Conservation (phyloP, 2,888 invertebrate genomes). For the Phengaris arion region DNA sequence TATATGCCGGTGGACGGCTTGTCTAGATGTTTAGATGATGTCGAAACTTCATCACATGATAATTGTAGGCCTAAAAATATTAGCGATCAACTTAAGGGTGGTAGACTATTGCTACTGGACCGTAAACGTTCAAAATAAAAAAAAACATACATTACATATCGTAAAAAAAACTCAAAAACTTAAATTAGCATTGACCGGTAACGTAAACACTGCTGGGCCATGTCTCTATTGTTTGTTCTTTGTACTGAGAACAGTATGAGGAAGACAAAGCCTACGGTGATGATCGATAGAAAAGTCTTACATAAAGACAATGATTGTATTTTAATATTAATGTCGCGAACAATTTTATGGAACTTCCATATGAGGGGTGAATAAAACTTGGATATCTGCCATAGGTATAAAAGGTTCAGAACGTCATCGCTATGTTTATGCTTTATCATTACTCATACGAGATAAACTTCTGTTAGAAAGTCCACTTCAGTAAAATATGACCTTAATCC, state of each 20-base stretch:
- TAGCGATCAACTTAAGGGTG: too few relatives aligned
- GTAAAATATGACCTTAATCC: neutral
- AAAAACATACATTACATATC: too few relatives aligned
- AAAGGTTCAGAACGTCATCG: neutral
- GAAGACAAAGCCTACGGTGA: too few relatives aligned
- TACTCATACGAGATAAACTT: neutral
- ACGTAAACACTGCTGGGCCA: too few relatives aligned
- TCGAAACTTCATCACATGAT: neutral
- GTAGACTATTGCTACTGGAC: too few relatives aligned
- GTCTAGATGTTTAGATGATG: neutral
- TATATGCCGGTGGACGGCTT: neutral
- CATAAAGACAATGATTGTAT: neutral
- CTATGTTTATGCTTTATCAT: neutral
- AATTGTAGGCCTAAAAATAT: too few relatives aligned
- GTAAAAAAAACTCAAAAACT: too few relatives aligned
- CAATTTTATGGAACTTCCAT: neutral
- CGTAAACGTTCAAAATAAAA: too few relatives aligned
- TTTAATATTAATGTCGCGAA: neutral
- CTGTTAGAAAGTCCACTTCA: neutral
- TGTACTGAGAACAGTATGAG: too few relatives aligned
- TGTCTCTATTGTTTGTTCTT: too few relatives aligned
- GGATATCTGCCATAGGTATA: neutral
- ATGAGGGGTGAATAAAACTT: slow-evolving; percentile 7
- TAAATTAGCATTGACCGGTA: too few relatives aligned
- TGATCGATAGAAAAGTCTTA: neutral